Conservation (phyloP, 2,797 vertebrate species). For the Notolabrus celidotus region DNA sequence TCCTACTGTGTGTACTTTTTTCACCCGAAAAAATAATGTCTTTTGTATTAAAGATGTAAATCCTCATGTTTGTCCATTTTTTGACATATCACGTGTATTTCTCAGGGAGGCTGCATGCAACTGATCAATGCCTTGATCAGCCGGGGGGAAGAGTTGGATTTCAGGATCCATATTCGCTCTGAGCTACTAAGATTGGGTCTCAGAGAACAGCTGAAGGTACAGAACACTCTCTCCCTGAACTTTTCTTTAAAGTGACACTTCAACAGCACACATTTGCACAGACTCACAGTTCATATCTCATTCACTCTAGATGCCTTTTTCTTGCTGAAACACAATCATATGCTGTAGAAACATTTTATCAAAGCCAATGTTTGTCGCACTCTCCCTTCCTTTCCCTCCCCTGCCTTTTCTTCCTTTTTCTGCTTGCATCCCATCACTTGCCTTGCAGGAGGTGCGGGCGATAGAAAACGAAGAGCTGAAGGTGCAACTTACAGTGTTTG, state of each 20-base stretch:
- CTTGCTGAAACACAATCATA: conserved; percentile 17
- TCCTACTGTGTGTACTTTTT: neutral
- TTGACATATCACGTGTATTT: conserved; percentile 31
- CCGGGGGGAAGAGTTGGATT: conserved; percentile 92
- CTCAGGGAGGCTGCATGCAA: conserved; percentile 89
- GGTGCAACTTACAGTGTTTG: conserved; percentile 90
- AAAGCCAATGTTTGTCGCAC: conserved; percentile 39
- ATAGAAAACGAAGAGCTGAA: conserved; percentile 93
- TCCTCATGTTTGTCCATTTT: neutral
- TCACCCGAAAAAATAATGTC: neutral
- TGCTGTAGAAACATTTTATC: conserved; percentile 30
- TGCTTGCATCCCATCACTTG: conserved; percentile 19
- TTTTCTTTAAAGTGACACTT: conserved; percentile 24
- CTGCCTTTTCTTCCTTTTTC: conserved; percentile 39
- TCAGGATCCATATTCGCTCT: conserved; percentile 94
- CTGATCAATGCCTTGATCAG: conserved; percentile 94
- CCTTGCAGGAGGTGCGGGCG: conserved; percentile 86
- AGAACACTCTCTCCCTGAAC: conserved; percentile 30
- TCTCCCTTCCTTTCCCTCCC: conserved; percentile 23
- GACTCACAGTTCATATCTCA: conserved; percentile 2
- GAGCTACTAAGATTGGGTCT: conserved; percentile 92
- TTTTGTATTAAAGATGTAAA: neutral
- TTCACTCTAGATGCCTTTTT: conserved; percentile 25
- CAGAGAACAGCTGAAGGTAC: conserved; percentile 86
- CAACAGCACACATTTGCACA: conserved; percentile 20